phyloP scores from a whole-genome alignment of 2,888 invertebrate species.

The Tiliacea citrago region DNA sequence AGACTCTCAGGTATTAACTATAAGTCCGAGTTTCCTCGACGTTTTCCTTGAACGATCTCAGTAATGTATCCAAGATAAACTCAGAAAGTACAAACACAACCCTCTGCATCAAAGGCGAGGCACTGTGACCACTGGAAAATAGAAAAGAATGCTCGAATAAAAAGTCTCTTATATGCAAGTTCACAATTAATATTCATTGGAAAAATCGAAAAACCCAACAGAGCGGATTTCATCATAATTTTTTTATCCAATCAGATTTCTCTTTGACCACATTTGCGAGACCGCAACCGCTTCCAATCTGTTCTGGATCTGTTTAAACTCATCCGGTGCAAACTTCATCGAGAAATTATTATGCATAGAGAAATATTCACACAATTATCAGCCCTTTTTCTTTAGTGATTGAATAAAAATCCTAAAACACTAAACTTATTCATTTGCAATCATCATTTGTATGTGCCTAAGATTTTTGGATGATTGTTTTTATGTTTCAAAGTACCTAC shows the following conservation, averaged over 20 bases:
- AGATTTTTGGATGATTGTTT: background rate
- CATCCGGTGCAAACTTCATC: conserved; percentile 10
- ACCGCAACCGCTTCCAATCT: conserved; percentile 19
- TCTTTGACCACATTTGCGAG: conserved; percentile 38
- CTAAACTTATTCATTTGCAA: background rate
- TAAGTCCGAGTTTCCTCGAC: too few species aligned
- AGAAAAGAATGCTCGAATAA: background rate
- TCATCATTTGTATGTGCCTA: background rate
- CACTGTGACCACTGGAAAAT: background rate
- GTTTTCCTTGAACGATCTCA: background rate
- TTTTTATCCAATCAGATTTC: conserved; percentile 38
- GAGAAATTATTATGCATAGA: background rate
- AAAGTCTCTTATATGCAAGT: background rate
- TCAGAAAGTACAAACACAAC: background rate
- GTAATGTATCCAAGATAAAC: background rate
- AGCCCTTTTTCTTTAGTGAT: background rate
- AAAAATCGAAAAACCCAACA: background rate
- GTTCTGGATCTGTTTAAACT: conserved; percentile 22
- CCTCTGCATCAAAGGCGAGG: too few species aligned
- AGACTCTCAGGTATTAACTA: too few species aligned
- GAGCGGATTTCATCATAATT: background rate
- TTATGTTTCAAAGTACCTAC: background rate
- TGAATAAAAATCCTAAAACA: background rate
- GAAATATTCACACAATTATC: background rate
- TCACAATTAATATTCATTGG: conserved; percentile 22